These are phyloP conservation scores for Monopis laevigella DNA, from an alignment of 2,888 invertebrate species.

Conservation along the genomic window DNA sequence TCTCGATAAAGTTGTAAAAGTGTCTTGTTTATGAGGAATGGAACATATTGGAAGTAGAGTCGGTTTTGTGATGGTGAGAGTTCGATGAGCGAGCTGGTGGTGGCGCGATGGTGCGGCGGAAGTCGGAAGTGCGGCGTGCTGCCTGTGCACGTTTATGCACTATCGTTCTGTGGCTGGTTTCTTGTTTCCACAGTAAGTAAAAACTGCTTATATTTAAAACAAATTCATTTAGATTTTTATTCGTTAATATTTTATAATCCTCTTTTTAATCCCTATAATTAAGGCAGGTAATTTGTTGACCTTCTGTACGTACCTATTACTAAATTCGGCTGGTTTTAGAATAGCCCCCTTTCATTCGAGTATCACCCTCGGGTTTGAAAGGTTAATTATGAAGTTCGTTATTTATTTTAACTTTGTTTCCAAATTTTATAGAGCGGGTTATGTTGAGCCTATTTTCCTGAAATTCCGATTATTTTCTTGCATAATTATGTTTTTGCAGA, in stretches of 20 bases:
- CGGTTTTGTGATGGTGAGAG: conserved; percentile 45
- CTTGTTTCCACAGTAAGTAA: conserved; percentile 56
- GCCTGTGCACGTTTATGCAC: conserved; percentile 43
- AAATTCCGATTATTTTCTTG: conserved; percentile 2
- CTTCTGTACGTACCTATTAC: conserved; percentile 4
- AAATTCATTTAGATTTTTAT: not conserved
- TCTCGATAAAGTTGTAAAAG: conserved; percentile 26
- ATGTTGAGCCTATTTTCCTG: too few species aligned
- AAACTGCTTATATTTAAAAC: conserved; percentile 13
- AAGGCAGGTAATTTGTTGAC: conserved; percentile 10
- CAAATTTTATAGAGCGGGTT: too few species aligned
- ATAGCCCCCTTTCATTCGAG: conserved; percentile 1
- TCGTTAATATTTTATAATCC: not conserved
- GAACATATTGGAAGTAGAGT: conserved; percentile 20
- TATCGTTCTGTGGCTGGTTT: conserved; percentile 45
- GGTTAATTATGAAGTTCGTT: conserved; percentile 10
- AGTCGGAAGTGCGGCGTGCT: conserved; percentile 30
- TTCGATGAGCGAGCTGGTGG: conserved; percentile 43
- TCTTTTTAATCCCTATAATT: conserved; percentile 1
- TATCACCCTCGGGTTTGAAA: conserved; percentile 3
- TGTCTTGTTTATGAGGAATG: conserved; percentile 24
- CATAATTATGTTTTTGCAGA: conserved; percentile 2
- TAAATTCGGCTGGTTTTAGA: not conserved
- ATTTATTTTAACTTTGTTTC: conserved; percentile 11
- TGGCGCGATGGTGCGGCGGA: conserved; percentile 38